phyloP scores from a whole-genome alignment of 2,888 invertebrate species.

The Leucophenga maculata region DNA sequence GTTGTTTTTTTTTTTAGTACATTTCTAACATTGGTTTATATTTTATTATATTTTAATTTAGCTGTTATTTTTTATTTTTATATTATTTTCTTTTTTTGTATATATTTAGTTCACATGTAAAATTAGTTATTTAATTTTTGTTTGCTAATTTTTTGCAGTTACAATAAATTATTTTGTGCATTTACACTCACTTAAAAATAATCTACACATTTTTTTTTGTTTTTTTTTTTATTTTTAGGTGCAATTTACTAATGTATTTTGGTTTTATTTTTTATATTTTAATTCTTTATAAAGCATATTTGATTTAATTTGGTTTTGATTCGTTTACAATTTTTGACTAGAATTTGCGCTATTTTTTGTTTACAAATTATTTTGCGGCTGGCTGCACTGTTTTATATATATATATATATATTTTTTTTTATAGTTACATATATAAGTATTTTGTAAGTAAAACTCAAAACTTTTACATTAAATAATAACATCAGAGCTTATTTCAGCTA shows the following conservation, averaged over 20 bases:
- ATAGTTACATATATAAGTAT: background rate
- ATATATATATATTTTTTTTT: too few species aligned
- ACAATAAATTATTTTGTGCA: constrained; percentile 42
- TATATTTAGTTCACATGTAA: constrained; percentile 54
- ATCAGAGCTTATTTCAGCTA: constrained; percentile 42
- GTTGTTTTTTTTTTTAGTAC: background rate
- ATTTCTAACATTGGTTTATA: constrained; percentile 13
- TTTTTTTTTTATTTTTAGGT: constrained; percentile 38
- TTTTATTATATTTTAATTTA: constrained; percentile 22
- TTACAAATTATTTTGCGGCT: background rate
- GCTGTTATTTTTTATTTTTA: too few species aligned
- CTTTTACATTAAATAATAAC: constrained; percentile 50
- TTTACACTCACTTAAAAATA: constrained; percentile 36
- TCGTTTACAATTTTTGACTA: constrained; percentile 29
- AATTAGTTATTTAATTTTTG: constrained; percentile 59
- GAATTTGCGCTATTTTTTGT: background rate
- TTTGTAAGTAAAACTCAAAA: background rate
- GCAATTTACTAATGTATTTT: constrained; percentile 16
- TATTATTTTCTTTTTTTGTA: constrained; percentile 21
- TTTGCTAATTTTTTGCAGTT: constrained; percentile 35
- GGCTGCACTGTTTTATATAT: background rate
- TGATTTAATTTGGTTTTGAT: constrained; percentile 26
- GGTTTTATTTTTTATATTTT: background rate
- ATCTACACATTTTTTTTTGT: constrained; percentile 31
- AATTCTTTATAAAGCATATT: constrained; percentile 36